Conservation (phyloP, 64 coral and sea anemone genomes). For the Montipora efflorescens region DNA sequence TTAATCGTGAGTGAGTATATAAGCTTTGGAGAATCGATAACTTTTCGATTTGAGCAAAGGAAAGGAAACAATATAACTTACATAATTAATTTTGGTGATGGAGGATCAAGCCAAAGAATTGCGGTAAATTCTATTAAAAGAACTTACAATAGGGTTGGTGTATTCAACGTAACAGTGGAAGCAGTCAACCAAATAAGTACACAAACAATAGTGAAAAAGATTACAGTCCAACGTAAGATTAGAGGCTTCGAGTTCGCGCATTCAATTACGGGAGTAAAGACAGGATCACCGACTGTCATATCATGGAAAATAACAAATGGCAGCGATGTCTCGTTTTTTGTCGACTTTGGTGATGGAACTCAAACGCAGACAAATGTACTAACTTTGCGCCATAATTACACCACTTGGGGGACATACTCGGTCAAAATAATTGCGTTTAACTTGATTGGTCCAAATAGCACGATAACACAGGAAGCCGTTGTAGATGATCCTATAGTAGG, state of each 20-base stretch:
- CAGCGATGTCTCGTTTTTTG: conserved; percentile 66
- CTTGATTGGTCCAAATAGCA: conserved; percentile 28
- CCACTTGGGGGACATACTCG: background rate
- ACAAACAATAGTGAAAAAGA: conserved; percentile 19
- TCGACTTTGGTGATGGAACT: conserved; percentile 66
- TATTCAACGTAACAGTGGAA: conserved; percentile 31
- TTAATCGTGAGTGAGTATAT: conserved; percentile 12
- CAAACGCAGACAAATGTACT: background rate
- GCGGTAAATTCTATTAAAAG: conserved; percentile 9
- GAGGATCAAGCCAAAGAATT: conserved; percentile 23
- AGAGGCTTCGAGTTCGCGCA: conserved; percentile 52
- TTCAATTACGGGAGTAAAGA: background rate
- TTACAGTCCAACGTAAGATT: conserved; percentile 66
- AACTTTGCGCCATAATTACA: conserved; percentile 55
- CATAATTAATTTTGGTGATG: conserved; percentile 68
- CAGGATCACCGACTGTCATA: background rate
- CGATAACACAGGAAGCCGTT: background rate
- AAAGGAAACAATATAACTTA: conserved; percentile 75
- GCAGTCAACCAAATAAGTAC: conserved; percentile 82
- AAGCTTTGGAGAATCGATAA: conserved; percentile 3
- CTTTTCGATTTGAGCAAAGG: conserved; percentile 4
- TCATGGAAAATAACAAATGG: conserved; percentile 73
- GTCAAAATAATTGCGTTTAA: conserved; percentile 70
- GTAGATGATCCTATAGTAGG: conserved; percentile 73
- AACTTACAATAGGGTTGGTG: conserved; percentile 4